These are phyloP conservation scores for Lasioglossum oenotherae DNA, from an alignment of 2,888 invertebrate genomes.

Conservation along the genomic window DNA sequence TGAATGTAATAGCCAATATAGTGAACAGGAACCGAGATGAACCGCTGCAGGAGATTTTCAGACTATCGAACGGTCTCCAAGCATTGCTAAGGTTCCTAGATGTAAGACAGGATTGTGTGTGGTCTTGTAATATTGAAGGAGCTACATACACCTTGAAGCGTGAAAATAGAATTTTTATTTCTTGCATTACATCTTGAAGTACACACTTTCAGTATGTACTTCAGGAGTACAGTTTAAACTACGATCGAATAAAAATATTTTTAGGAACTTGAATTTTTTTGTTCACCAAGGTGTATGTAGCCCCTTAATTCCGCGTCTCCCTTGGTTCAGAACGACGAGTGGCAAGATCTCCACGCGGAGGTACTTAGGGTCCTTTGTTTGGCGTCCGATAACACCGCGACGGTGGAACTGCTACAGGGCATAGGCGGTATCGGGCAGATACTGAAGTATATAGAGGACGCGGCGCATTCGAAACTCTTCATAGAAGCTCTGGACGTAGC, in stretches of 20 bases:
- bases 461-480: constrained; percentile 54
- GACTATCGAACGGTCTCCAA: constrained; percentile 85
- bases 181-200: too few species aligned
- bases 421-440: constrained; percentile 71
- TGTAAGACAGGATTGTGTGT: constrained; percentile 75
- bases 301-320: not conserved
- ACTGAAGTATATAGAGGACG: constrained; percentile 69
- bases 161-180: not conserved
- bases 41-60: constrained; percentile 85
- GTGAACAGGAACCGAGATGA: constrained; percentile 85
- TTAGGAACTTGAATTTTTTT: too few species aligned
- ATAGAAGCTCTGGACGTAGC: constrained; percentile 67
- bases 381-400: constrained; percentile 70
- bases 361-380: constrained; percentile 67
- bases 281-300: not conserved
- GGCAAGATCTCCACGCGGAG: constrained; percentile 71
- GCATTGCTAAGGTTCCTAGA: constrained; percentile 86
- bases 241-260: not conserved
- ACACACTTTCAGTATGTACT: too few species aligned
- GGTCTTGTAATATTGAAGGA: not conserved
- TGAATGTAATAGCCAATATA: constrained; percentile 85
- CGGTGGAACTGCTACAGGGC: constrained; percentile 68
- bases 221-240: not conserved
- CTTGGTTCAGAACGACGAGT: constrained; percentile 70
- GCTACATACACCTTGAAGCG: not conserved